Base-by-base conservation (phyloP, 2,888 invertebrate genomes). In the Pristionchus fissidentatus region DNA sequence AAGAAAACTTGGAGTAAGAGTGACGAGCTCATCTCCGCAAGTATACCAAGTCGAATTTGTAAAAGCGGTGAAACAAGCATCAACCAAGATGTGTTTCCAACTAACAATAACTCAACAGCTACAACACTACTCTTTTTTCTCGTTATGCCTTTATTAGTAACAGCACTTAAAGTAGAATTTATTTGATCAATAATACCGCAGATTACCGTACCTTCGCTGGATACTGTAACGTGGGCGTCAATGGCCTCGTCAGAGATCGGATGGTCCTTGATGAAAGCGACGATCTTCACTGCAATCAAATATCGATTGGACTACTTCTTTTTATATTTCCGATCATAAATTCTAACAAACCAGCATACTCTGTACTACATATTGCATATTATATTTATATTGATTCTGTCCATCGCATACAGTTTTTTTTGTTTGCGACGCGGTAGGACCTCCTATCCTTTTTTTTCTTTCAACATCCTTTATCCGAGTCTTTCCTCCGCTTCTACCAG, bases 171-270 rank as follows among this genome's bases (percentile, higher is more conserved):
- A 43, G 19, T 29, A 15, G 15, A 10, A 35, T 62, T 32, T 3
- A 1, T 19, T 85, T 57, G n/a, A 1, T 55, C 5, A 19, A 19
- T 55, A 19, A 7, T 7, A 19, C n/a, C 8, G n/a, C 26, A 7
- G 29, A 62, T 49, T 43, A 46, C 46, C 82, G 66, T 82, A 84
- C 83, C 81, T 26, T 82, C 79, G 13, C 29, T 60, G n/a, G 84
- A 80, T 46, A 83, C 52, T 29, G 57, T 29, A 60, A 84, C 60
- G 35, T 87, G 86, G 2, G 83, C 84, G 15, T 87, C 85, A 19
- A 86, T 66, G 5, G 85, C 85, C 0, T 66, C 70, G 10, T 75
- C 46, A n/a, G 79, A 52, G 32, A 86, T 78, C 29, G 86, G 86
- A 75, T 82, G 60, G 13, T 84, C 79, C 22, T 38, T 29, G 41